Percentiles rank a stretch among this genome's conserved stretches.
Conservation (phyloP, 2,797 vertebrate genomes). For the Geotrypetes seraphini region DNA sequence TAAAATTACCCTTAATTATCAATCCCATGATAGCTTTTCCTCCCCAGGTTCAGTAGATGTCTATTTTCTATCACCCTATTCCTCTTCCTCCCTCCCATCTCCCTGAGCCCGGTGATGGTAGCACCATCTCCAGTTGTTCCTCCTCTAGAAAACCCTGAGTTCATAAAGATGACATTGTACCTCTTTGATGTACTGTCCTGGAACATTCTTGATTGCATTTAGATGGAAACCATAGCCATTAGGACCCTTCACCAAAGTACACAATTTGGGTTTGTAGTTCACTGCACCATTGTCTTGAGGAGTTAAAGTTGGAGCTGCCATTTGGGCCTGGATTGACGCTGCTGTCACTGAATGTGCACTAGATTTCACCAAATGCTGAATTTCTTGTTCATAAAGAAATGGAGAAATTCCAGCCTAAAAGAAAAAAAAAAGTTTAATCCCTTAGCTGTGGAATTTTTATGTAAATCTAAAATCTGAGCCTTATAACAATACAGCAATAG, state of each 20-base stretch:
- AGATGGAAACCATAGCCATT: slow-evolving; percentile 80
- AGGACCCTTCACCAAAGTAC: slow-evolving; percentile 63
- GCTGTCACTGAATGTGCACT: slow-evolving; percentile 20
- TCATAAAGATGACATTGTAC: slow-evolving; percentile 43
- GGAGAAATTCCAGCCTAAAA: slow-evolving; percentile 74
- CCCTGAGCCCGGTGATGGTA: neutral
- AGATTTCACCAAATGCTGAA: slow-evolving; percentile 22
- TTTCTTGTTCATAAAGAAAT: slow-evolving; percentile 62
- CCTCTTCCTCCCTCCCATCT: no score
- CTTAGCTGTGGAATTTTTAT: no score
- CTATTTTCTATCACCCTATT: no score
- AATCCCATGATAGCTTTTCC: no score
- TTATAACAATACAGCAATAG: no score
- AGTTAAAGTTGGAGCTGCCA: neutral
- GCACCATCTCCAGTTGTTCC: neutral
- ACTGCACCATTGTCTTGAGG: slow-evolving; percentile 12
- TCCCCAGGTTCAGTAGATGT: no score
- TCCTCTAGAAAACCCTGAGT: neutral
- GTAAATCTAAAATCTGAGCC: no score
- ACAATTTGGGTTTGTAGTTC: slow-evolving; percentile 68
- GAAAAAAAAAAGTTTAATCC: no score
- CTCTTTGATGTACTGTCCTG: slow-evolving; percentile 70
- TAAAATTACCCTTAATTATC: no score
- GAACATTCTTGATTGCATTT: slow-evolving; percentile 64
- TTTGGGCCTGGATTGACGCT: slow-evolving; percentile 3